Evolutionary conservation across 2,797 vertebrate genomes (phyloP).

Genomic region (Scleropages formosus): DNA sequence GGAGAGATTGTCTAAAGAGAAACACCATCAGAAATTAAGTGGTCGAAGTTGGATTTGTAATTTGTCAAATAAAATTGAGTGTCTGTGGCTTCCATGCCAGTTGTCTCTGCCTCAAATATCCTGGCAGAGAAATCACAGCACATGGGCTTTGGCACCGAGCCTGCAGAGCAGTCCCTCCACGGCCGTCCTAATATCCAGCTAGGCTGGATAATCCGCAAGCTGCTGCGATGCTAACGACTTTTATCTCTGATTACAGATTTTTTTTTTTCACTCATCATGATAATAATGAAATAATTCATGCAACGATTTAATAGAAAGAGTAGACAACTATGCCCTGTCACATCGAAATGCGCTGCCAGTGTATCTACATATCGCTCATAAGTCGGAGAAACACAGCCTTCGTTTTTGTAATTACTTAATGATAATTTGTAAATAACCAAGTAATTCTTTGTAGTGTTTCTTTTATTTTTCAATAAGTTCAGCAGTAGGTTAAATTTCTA

Average conservation of each 20-base stretch:
- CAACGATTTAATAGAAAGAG: too few relatives aligned
- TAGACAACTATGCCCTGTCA: too few relatives aligned
- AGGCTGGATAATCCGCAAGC: constrained; percentile 1
- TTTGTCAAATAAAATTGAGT: constrained; percentile 3
- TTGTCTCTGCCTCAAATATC: constrained; percentile 2
- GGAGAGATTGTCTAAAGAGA: constrained; percentile 12
- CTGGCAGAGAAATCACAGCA: constrained; percentile 10
- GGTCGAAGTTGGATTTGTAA: constrained; percentile 8
- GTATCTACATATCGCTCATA: too few relatives aligned
- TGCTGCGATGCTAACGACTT: not conserved
- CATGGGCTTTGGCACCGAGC: not conserved
- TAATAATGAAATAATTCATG: too few relatives aligned
- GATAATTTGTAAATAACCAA: not conserved
- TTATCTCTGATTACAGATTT: not conserved
- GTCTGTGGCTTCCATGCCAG: not conserved
- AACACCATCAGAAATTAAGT: constrained; percentile 17
- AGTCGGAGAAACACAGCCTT: too few relatives aligned
- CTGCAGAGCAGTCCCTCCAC: not conserved
- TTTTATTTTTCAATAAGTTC: not conserved
- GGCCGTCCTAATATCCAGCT: not conserved
- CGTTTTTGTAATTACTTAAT: not conserved
- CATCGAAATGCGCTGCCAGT: too few relatives aligned
- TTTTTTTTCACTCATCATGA: not conserved
- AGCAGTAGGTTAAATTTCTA: not conserved
- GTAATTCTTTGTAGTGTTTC: not conserved